Evolutionary conservation across 2,888 invertebrate genomes (phyloP), one percentile per base, ranked within the genome.

Genomic region (Sinotaia quadrata): DNA sequence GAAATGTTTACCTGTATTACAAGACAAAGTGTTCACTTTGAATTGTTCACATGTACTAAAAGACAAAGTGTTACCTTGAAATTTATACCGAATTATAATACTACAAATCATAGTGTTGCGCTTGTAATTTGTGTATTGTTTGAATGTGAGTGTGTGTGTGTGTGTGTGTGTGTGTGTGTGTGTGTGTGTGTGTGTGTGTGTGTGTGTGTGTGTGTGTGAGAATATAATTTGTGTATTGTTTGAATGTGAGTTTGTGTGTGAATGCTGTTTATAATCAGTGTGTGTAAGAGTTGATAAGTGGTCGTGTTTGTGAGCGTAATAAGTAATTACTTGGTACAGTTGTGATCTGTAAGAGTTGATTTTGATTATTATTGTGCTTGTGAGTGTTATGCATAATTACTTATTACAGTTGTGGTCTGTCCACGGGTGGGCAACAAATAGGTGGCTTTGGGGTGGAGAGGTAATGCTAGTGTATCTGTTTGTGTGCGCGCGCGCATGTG

Each of bases 61-160:
- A n/a, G n/a, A n/a, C n/a, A n/a, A n/a, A n/a, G n/a, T n/a, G n/a
- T n/a, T n/a, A n/a, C n/a, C n/a, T n/a, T n/a, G n/a, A n/a, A n/a
- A n/a, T n/a, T n/a, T n/a, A n/a, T n/a, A n/a, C n/a, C n/a, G n/a
- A n/a, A n/a, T n/a, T n/a, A n/a, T n/a, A n/a, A n/a, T n/a, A n/a
- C n/a, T n/a, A n/a, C n/a, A n/a, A n/a, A n/a, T n/a, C n/a, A n/a
- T n/a, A n/a, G n/a, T n/a, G n/a, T n/a, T n/a, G n/a, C n/a, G n/a
- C n/a, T n/a, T n/a, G n/a, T n/a, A n/a, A n/a, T n/a, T n/a, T n/a
- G n/a, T n/a, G n/a, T n/a, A n/a, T n/a, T 68, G 44, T 52, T 36
- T 67, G 52, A 34, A 61, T 44, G 33, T 56, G 49, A 41, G 34
- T 56, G 61, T 57, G 47, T 56, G 2, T 61, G 34, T 61, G 36